These are phyloP conservation scores for Esperia sulphurella DNA, from an alignment of 2,888 invertebrate species.

Conservation along the genomic window DNA sequence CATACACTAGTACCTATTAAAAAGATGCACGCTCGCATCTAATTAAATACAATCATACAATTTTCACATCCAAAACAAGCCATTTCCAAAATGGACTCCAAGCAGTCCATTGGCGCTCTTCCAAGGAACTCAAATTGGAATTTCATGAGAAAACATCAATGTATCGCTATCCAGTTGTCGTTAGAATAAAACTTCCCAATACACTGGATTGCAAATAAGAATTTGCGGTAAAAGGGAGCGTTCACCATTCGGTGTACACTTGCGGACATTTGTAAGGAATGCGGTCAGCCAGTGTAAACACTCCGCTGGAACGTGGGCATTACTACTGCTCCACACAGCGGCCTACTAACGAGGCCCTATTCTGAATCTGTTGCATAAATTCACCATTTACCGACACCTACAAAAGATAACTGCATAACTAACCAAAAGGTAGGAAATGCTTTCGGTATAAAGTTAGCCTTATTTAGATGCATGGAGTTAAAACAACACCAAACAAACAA, in stretches of 20 bases:
- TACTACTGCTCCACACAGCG: neutral
- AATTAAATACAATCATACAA: too few relatives aligned
- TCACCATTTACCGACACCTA: neutral
- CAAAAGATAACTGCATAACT: too few relatives aligned
- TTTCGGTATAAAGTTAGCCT: too few relatives aligned
- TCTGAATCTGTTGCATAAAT: neutral
- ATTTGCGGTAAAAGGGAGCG: constrained; percentile 9
- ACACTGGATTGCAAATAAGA: constrained; percentile 3
- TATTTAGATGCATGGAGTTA: too few relatives aligned
- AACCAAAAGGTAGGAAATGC: too few relatives aligned
- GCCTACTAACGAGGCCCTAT: neutral
- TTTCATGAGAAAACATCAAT: neutral
- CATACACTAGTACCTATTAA: too few relatives aligned
- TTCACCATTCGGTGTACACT: constrained; percentile 6
- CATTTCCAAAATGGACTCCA: too few relatives aligned
- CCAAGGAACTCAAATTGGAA: too few relatives aligned
- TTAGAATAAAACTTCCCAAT: constrained; percentile 2
- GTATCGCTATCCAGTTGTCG: neutral
- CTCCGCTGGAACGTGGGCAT: constrained; percentile 10
- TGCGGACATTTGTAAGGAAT: constrained; percentile 44
- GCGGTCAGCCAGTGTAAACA: constrained; percentile 47
- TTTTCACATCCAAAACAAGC: too few relatives aligned
- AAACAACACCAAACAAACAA: too few relatives aligned
- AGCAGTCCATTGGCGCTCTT: too few relatives aligned
- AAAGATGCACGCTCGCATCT: too few relatives aligned